Evolutionary conservation across 37 sponge, comb jelly and placozoan genomes (phyloP), one percentile per base, ranked within the genome.

Genomic region (Chondrilla cf. caribensis): DNA sequence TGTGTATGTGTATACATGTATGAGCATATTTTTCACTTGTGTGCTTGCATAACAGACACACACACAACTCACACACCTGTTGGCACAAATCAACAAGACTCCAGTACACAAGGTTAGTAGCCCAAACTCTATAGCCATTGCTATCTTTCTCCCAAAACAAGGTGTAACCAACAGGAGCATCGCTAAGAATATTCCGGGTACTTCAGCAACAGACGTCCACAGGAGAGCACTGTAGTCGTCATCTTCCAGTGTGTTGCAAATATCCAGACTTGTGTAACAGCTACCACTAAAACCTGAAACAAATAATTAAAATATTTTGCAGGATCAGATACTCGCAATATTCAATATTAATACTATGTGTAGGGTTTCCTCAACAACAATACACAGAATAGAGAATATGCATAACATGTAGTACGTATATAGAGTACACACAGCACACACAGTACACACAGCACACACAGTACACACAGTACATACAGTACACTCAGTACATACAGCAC

Each of bases 181-280:
- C 0, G 93, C 88, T 6, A 93, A 22, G 0, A 95, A 0, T 0
- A 95, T 26, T 22, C 91, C 91, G 24, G 95, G 95, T 8, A 87
- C 26, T 44, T 94, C 95, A 42, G 95, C 95, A 31, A 60, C 80
- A 78, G 92, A 37, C 19, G 95, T 84, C 89, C 92, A 88, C 0
- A 94, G 37, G 62, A 94, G 86, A 11, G 85, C 76, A 15, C 82
- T 11, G 58, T 94, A 94, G 57, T 89, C 90, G 35, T 58, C 41
- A 0, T 35, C 47, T 15, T 55, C 76, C 60, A 92, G 60, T 0
- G 22, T 38, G 28, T 58, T 31, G 38, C 79, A 78, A 0, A 55
- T 24, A 26, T 37, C 58, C 15, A 24, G 51, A 17, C 2, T 0
- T 21, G n/a, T n/a, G n/a, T n/a, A n/a, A n/a, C n/a, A n/a, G n/a